phyloP scores from a whole-genome alignment of 2,888 invertebrate species.

The Ichneumoninae sp. region DNA sequence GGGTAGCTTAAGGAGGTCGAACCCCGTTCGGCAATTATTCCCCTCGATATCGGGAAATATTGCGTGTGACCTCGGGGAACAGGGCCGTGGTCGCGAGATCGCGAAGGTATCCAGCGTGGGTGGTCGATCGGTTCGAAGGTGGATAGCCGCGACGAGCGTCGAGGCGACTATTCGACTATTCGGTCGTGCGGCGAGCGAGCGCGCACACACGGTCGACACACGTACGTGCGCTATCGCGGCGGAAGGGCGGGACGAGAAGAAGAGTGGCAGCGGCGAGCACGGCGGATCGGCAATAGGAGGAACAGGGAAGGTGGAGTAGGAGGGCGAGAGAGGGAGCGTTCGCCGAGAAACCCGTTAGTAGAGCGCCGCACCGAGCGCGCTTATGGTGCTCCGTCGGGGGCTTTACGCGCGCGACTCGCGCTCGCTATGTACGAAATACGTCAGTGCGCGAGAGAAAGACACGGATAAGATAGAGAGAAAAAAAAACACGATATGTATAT shows the following conservation, averaged over 20 bases:
- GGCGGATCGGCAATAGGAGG: constrained; percentile 53
- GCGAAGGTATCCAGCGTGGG: constrained; percentile 1
- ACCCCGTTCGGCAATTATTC: not conserved
- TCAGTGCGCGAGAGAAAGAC: constrained; percentile 68
- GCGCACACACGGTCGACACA: not conserved
- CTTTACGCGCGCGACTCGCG: constrained; percentile 67
- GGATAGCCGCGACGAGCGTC: not conserved
- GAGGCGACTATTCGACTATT: not conserved
- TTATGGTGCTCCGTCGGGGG: constrained; percentile 63
- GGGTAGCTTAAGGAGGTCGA: not conserved
- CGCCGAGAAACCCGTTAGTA: constrained; percentile 84
- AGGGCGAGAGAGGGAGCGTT: constrained; percentile 76
- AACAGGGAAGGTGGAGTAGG: constrained; percentile 53
- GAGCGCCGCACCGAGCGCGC: constrained; percentile 74
- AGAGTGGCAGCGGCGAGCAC: constrained; percentile 69
- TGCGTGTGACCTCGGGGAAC: not conserved
- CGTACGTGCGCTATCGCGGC: constrained; percentile 25
- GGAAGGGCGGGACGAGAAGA: constrained; percentile 67
- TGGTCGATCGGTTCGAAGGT: constrained; percentile 10
- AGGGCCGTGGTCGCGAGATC: not conserved
- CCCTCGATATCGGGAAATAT: not conserved
- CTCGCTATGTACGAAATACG: constrained; percentile 39
- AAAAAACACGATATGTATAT: constrained; percentile 38
- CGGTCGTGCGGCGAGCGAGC: not conserved
- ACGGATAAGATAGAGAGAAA: constrained; percentile 67